phyloP scores from a whole-genome alignment of 2,113 vertebrate genomes.

The Hemiscyllium ocellatum region DNA sequence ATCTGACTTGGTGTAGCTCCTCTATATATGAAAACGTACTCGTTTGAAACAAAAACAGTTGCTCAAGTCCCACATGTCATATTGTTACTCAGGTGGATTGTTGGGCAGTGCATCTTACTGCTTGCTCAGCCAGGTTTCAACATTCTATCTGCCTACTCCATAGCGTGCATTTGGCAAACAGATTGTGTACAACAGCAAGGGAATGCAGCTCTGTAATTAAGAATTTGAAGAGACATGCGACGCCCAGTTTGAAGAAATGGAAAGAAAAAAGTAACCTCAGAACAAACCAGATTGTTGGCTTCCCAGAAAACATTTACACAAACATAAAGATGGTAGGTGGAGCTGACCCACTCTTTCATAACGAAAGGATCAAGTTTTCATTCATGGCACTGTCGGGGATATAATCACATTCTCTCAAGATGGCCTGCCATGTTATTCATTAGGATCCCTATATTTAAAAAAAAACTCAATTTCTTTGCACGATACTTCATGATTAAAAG shows the following conservation, averaged over 20 bases:
- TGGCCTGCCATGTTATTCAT: neutral
- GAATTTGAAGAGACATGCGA: neutral
- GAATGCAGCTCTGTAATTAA: neutral
- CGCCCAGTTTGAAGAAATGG: neutral
- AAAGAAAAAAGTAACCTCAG: neutral
- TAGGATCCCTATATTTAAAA: neutral
- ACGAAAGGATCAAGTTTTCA: neutral
- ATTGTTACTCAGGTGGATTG: neutral
- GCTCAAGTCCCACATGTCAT: neutral
- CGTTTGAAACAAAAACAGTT: neutral
- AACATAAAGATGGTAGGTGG: neutral
- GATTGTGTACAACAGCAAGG: neutral
- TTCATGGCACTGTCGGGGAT: neutral
- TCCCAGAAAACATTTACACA: neutral
- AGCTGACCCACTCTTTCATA: neutral
- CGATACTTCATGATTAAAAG: neutral
- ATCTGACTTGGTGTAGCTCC: neutral
- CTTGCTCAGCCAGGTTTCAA: neutral
- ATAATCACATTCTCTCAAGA: neutral
- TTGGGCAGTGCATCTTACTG: neutral
- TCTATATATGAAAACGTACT: no score
- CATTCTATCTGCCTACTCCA: neutral
- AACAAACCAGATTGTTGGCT: neutral
- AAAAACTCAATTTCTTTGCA: neutral
- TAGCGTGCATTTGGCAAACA: neutral